Conservation (phyloP, 2,113 vertebrate genomes). For the Cyrtonyx montezumae region DNA sequence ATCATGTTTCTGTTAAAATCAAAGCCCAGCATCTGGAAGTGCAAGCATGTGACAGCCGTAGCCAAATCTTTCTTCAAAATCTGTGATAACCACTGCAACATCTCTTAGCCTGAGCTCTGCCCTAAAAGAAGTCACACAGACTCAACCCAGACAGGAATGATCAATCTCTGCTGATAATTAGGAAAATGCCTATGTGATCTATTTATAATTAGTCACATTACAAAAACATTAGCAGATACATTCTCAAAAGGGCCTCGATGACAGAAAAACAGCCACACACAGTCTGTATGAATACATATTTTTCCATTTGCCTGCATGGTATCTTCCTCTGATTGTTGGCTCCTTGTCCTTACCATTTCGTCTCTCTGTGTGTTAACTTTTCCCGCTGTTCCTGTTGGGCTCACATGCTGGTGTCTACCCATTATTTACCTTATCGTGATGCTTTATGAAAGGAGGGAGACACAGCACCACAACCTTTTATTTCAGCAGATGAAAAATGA, state of each 20-base stretch:
- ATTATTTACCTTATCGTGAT: constrained; percentile 16
- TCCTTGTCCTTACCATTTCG: neutral
- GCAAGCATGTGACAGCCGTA: rapidly evolving
- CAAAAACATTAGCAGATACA: neutral
- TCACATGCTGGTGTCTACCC: neutral
- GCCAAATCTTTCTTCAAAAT: neutral
- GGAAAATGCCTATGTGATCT: neutral
- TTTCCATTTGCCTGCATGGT: neutral
- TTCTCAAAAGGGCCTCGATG: neutral
- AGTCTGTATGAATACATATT: neutral
- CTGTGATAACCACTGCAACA: neutral
- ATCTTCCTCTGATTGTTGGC: neutral
- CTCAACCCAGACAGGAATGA: neutral
- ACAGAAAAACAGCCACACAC: neutral
- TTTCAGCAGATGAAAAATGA: neutral
- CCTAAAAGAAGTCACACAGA: neutral
- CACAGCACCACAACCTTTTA: neutral
- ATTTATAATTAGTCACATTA: neutral
- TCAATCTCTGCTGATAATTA: neutral
- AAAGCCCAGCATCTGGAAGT: neutral
- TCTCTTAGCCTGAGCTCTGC: neutral
- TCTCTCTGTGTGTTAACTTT: neutral
- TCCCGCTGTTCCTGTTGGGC: neutral
- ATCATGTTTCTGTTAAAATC: neutral
- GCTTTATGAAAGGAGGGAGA: neutral